Evolutionary conservation across 2,888 invertebrate species (phyloP).

Genomic region (Chironomus tentans): DNA sequence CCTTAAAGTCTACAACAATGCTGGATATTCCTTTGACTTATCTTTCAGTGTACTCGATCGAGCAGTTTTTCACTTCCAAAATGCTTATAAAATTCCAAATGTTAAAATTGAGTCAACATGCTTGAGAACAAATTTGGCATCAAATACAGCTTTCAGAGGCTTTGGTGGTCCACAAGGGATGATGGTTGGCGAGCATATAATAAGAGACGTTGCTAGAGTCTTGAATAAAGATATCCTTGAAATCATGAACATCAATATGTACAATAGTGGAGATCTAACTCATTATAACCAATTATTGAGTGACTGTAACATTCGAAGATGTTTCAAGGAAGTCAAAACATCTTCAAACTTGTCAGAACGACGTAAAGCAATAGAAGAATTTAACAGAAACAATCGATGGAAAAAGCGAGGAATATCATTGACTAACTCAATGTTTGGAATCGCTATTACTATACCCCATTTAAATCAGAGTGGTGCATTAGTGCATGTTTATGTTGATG

Average conservation of each 20-base stretch:
- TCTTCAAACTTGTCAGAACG: slow-evolving; percentile 56
- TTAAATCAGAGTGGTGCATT: slow-evolving; percentile 83
- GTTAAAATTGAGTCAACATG: slow-evolving; percentile 59
- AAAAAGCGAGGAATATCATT: slow-evolving; percentile 77
- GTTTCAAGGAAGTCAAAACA: slow-evolving; percentile 69
- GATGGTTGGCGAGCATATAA: slow-evolving; percentile 72
- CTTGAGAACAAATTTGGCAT: slow-evolving; percentile 83
- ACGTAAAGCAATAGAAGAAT: slow-evolving; percentile 50
- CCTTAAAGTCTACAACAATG: slow-evolving; percentile 69
- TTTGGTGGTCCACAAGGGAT: slow-evolving; percentile 89
- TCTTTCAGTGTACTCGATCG: slow-evolving; percentile 69
- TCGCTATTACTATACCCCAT: slow-evolving; percentile 66
- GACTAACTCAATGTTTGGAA: slow-evolving; percentile 76
- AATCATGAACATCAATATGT: slow-evolving; percentile 66
- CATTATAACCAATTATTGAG: slow-evolving; percentile 66
- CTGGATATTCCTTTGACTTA: slow-evolving; percentile 73
- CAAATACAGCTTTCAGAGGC: slow-evolving; percentile 88
- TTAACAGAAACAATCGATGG: slow-evolving; percentile 72
- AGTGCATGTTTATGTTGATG: slow-evolving; percentile 77
- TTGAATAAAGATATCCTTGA: slow-evolving; percentile 55
- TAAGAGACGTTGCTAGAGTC: slow-evolving; percentile 63
- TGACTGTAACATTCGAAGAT: slow-evolving; percentile 62
- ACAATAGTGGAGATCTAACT: slow-evolving; percentile 65
- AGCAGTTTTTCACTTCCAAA: slow-evolving; percentile 75
- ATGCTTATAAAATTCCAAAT: slow-evolving; percentile 71